Conservation (phyloP, 2,113 vertebrate species). For the Dinomys branickii region DNA sequence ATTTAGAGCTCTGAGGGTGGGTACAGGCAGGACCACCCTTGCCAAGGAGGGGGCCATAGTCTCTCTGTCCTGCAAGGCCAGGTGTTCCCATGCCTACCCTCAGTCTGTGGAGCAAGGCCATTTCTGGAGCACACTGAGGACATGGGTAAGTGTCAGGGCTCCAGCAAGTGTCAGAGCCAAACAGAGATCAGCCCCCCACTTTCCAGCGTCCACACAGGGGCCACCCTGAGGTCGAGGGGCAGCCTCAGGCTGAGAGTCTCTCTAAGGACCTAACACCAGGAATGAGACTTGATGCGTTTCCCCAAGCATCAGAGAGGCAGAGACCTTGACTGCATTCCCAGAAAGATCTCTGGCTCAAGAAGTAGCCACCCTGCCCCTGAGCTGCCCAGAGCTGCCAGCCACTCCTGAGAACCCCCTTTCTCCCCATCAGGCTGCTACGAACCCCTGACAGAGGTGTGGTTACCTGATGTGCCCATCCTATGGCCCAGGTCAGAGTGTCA, state of each 20-base stretch:
- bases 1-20: neutral
- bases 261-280: neutral
- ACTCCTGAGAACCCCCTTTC: neutral
- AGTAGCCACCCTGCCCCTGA: no score
- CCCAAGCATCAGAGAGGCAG: no score
- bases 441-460: neutral
- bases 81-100: no score
- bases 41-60: rapidly evolving
- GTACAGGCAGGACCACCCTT: neutral
- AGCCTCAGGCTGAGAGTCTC: neutral
- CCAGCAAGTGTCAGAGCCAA: neutral
- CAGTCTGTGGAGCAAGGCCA: neutral
- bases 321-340: rapidly evolving
- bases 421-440: neutral
- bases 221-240: neutral
- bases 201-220: neutral
- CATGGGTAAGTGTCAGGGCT: neutral
- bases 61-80: neutral
- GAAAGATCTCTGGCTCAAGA: neutral
- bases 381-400: no score
- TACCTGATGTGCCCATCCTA: neutral
- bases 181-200: neutral
- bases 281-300: rapidly evolving
- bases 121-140: neutral
- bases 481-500: neutral